phyloP scores from a whole-genome alignment of 2,797 vertebrate species.

The Poecile montanus region DNA sequence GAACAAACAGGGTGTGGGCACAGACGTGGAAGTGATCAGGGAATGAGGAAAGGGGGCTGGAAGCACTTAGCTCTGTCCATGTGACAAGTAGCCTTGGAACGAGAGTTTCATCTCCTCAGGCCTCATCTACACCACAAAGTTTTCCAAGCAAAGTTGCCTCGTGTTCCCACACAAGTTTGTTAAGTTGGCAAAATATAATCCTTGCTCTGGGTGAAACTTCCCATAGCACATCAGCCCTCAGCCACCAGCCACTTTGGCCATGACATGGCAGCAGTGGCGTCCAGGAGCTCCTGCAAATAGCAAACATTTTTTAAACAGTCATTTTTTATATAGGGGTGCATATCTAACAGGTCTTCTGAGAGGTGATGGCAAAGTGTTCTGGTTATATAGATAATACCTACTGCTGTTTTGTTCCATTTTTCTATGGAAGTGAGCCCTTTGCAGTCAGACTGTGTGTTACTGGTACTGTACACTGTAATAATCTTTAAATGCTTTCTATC shows the following conservation, averaged over 20 bases:
- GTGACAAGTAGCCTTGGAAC: slow-evolving; percentile 6
- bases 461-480: background rate
- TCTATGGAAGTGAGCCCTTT: background rate
- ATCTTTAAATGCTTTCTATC: background rate
- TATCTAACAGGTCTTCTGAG: background rate
- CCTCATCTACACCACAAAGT: background rate
- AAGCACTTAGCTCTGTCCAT: slow-evolving; percentile 1
- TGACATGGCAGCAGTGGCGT: background rate
- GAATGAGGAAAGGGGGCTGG: background rate
- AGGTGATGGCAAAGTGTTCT: background rate
- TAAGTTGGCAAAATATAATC: background rate
- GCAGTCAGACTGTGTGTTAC: background rate
- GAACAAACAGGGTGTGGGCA: background rate
- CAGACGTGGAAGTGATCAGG: background rate
- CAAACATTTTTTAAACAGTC: background rate
- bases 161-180: background rate
- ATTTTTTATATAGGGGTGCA: background rate
- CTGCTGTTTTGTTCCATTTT: background rate
- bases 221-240: background rate
- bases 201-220: background rate
- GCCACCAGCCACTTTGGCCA: background rate
- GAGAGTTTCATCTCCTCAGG: background rate
- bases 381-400: background rate
- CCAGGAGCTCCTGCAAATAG: background rate
- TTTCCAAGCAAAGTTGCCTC: background rate